Base-by-base conservation (phyloP, 1,140 invertebrate species). In the Xylocopa sonorina region DNA sequence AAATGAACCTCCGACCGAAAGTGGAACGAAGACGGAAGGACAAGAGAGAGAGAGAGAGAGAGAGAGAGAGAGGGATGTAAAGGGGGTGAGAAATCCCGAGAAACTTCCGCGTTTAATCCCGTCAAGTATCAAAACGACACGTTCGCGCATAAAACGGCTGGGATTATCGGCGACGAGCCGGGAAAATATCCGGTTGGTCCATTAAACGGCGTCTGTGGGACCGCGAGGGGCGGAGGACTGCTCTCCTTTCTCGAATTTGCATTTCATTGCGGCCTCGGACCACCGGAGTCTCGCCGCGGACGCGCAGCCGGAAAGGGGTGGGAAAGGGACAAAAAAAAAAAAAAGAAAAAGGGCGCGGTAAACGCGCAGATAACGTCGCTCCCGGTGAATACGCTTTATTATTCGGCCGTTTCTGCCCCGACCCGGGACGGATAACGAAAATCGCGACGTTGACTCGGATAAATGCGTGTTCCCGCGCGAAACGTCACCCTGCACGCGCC, bases 341-440 rank as follows among this genome's bases (percentile, higher is more conserved):
- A 16, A 32, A 6, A 32, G 24, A 21, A 48, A 48, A 14, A 48
- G 1, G 43, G 6, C 3, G 12, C 24, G 63, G 46, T 43, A 64
- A 43, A 41, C 62, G 18, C 50, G 57, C 5, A 18, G 57, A 73
- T 73, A 73, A 73, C 69, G 69, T 73, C 73, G 73, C 62, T 41
- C 29, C 50, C 48, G 62, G 63, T 76, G 50, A 76, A 76, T 67
- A 67, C 32, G 62, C 48, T 76, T 67, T 55, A 73, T 73, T 73
- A 73, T 73, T 73, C 71, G 71, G 3, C 10, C 43, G 21, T 76
- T 76, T 77, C 43, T 53, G 66, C 29, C 7, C 12, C 18, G n/a
- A 18, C 21, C 3, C 50, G 16, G 43, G 18, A 0, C 66, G 58
- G 75, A 77, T 77, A 77, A 38, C 29, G 48, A 60, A 77, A 75